Evolutionary conservation across 2,113 vertebrate genomes (phyloP).

Genomic region (Fregetta grallaria): DNA sequence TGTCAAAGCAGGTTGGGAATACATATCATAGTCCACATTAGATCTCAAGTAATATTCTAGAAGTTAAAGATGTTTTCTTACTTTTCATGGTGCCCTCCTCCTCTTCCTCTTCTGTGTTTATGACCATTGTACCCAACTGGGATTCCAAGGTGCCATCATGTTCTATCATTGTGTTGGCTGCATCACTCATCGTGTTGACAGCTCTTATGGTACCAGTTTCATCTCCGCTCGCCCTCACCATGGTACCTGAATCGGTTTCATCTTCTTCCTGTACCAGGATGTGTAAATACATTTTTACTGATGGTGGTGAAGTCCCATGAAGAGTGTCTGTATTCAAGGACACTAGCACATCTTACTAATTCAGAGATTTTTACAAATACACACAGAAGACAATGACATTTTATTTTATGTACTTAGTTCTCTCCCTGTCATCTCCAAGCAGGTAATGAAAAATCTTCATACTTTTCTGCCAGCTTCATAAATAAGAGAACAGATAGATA

Average conservation of each 20-base stretch:
- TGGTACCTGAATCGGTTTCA: constrained; percentile 88
- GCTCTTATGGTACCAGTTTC: constrained; percentile 84
- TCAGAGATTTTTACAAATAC: not conserved
- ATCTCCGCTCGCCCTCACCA: constrained; percentile 82
- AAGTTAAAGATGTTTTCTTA: constrained; percentile 63
- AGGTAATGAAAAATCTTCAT: not conserved
- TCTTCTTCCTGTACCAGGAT: constrained; percentile 84
- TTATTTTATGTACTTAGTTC: not conserved
- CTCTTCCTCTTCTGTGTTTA: constrained; percentile 88
- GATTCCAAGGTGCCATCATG: constrained; percentile 82
- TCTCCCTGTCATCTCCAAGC: not conserved
- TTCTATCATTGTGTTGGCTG: constrained; percentile 83
- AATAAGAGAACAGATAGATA: not conserved
- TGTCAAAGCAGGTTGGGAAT: not conserved
- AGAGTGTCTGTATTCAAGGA: not conserved
- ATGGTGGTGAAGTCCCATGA: not conserved
- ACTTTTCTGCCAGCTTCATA: not conserved
- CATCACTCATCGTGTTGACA: constrained; percentile 76
- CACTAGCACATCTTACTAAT: not conserved
- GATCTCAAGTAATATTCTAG: not conserved
- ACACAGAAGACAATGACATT: not conserved
- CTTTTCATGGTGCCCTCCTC: constrained; percentile 93
- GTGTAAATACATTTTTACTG: not conserved
- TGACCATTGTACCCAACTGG: constrained; percentile 93
- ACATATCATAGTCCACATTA: not conserved